Evolutionary conservation across 53 echinoderm and acorn worm genomes (phyloP).

Genomic region (Pentamera pediparva): DNA sequence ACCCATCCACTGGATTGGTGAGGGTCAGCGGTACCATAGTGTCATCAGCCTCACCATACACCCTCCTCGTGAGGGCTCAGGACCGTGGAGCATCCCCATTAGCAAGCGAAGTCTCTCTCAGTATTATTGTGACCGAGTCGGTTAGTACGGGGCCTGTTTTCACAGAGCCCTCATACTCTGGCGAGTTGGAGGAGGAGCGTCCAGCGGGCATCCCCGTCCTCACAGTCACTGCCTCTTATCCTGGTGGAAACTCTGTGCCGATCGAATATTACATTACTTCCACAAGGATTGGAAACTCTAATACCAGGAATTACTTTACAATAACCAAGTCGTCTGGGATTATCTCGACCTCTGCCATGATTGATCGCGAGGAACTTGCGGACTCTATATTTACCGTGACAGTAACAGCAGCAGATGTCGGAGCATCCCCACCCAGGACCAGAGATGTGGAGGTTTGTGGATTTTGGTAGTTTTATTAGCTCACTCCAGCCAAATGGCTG

Average conservation of each 20-base stretch:
- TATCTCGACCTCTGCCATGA: conserved; percentile 47
- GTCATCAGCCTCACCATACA: conserved; percentile 39
- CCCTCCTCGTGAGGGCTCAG: conserved; percentile 46
- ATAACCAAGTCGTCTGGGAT: conserved; percentile 47
- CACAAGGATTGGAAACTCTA: conserved; percentile 37
- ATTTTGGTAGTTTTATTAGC: background rate
- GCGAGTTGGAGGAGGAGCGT: conserved; percentile 54
- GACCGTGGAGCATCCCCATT: conserved; percentile 59
- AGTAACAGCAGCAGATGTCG: conserved; percentile 82
- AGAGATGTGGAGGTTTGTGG: conserved; percentile 65
- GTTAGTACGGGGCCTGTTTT: conserved; percentile 52
- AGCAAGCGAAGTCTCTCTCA: conserved; percentile 37
- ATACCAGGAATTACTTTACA: conserved; percentile 51
- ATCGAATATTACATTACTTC: conserved; percentile 80
- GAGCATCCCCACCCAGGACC: conserved; percentile 51
- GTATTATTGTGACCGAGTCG: conserved; percentile 54
- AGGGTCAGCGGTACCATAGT: conserved; percentile 45
- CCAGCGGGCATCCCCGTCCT: conserved; percentile 55
- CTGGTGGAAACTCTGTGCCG: conserved; percentile 35
- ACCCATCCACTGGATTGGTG: conserved; percentile 58
- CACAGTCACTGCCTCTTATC: conserved; percentile 56
- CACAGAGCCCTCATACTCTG: conserved; percentile 44
- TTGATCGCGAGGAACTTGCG: conserved; percentile 64
- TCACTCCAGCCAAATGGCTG: too few species aligned
- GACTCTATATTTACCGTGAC: conserved; percentile 47